phyloP scores from a whole-genome alignment of 2,888 invertebrate genomes.

The Cantharis rufa region DNA sequence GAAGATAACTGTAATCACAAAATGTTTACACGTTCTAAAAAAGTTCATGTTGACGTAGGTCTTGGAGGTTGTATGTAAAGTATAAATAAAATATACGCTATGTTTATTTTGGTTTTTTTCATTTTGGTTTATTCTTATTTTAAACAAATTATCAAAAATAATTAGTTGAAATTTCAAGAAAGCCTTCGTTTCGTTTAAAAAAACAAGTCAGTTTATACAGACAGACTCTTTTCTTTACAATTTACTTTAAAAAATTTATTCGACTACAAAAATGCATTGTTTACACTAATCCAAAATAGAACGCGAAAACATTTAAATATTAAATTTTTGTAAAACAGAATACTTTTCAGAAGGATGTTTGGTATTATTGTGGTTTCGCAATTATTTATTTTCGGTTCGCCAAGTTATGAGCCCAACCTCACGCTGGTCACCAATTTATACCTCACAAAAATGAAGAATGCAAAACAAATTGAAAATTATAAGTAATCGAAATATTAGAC shows the following conservation, averaged over 20 bases:
- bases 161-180: neutral
- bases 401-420: neutral
- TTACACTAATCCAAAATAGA: neutral
- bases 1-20: constrained; percentile 1
- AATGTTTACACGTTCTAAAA: constrained; percentile 1
- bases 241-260: neutral
- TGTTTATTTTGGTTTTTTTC: neutral
- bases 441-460: neutral
- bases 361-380: neutral
- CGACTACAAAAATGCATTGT: neutral
- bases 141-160: neutral
- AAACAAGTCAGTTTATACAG: neutral
- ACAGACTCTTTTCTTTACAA: neutral
- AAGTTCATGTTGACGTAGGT: constrained; percentile 1
- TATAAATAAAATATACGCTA: neutral
- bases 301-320: neutral
- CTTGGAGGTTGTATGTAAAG: neutral
- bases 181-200: neutral
- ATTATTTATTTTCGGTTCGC: neutral
- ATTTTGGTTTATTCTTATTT: neutral
- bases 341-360: neutral
- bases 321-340: neutral
- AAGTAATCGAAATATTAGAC: neutral
- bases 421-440: neutral
- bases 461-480: no score